Base-by-base conservation (phyloP, 30 jellyfish, hydroid and myxozoan species). In the Mastigias papua region DNA sequence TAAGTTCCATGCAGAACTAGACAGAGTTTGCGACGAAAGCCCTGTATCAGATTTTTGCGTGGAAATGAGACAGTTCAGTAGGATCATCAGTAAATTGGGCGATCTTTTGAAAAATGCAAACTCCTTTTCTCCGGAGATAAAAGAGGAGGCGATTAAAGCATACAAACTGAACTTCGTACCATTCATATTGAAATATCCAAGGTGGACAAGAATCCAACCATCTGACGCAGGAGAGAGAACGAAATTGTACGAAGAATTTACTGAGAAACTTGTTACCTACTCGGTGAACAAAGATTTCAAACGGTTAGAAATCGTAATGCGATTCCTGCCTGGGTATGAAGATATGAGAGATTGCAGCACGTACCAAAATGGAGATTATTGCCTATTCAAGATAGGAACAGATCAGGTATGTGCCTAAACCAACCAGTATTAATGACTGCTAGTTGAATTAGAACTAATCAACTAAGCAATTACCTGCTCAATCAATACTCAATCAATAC, bases 351-450 rank as follows among this genome's bases (percentile, higher is more conserved):
- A 51, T 51, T 51, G 67, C 25, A 51, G 27, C 2, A 51, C 67
- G 17, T 51, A 51, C 27, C 25, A 8, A 51, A 17, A 51, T 51
- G 67, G 67, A 2, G 67, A 51, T 21, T 51, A 51, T 51, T 51
- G 67, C 27, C 16, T 51, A 4, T 51, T 51, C 67, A 51, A 17
- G 67, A 51, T 13, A 13, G 27, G 25, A 51, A 51, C 67, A 10
- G 67, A 51, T 51, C 67, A 51, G 67, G 67, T 51, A 51, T 4
- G 60, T 46, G n/a, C n/a, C n/a, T n/a, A n/a, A n/a, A n/a, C n/a
- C n/a, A n/a, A n/a, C n/a, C n/a, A n/a, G n/a, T n/a, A n/a, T n/a
- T n/a, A 37, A 37, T 37, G 54, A 37, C 5, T 3, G 11, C 11
- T 37, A 37, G 54, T 37, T 5, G 54, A 37, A 37, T 11, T n/a